A percentile compares a stretch with the other conserved stretches of the same genome.
Conservation (phyloP, 2,113 vertebrate genomes). For the Triplophysa rosa region DNA sequence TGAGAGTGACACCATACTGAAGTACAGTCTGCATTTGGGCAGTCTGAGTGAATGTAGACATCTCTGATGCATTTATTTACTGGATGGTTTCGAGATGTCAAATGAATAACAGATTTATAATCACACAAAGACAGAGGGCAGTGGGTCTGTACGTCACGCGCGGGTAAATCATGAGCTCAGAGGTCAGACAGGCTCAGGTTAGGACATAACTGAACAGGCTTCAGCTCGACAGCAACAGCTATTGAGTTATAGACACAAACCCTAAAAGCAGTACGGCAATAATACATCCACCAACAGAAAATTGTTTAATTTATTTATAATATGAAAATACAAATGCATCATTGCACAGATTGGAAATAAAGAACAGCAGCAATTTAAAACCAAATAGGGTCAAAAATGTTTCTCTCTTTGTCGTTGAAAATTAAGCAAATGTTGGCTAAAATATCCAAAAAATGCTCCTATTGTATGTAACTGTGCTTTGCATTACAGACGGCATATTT, state of each 20-base stretch:
- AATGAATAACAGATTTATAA: neutral
- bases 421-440: neutral
- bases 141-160: neutral
- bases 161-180: neutral
- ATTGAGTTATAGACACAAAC: neutral
- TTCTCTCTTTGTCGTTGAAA: too few species aligned
- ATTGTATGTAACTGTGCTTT: too few species aligned
- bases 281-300: too few species aligned
- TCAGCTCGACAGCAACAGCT: neutral
- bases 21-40: neutral
- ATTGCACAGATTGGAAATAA: neutral
- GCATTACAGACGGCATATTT: neutral
- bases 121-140: neutral
- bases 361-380: neutral
- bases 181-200: neutral
- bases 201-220: conserved; percentile 17
- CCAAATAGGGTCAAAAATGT: too few species aligned
- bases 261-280: neutral
- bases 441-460: too few species aligned
- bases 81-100: neutral
- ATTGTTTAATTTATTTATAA: neutral
- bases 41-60: neutral
- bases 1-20: neutral
- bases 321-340: neutral
- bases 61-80: too few species aligned